Percentiles rank a stretch among this genome's conserved stretches.
Conservation (phyloP, 2,113 vertebrate species). For the Neolamprologus brichardi region DNA sequence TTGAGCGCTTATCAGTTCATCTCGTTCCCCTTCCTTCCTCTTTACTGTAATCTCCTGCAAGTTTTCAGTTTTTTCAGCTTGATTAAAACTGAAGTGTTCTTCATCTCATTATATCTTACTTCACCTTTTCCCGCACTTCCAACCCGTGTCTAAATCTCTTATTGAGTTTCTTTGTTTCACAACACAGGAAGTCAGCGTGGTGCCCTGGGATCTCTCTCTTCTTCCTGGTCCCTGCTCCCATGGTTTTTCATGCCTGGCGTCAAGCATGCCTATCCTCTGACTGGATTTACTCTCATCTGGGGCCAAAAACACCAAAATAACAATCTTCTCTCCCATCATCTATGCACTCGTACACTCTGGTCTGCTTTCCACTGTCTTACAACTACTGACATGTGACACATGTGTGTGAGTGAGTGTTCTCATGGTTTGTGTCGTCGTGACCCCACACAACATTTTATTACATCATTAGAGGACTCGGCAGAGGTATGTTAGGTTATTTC, state of each 20-base stretch:
- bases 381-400: constrained; percentile 23
- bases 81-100: not conserved
- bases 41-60: not conserved
- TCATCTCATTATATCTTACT: not conserved
- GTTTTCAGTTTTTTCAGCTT: not conserved
- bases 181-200: constrained; percentile 49
- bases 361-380: constrained; percentile 29
- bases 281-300: constrained; percentile 56
- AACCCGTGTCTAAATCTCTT: not conserved
- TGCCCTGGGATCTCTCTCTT: constrained; percentile 48
- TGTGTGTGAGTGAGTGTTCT: constrained; percentile 15
- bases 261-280: constrained; percentile 68
- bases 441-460: not conserved
- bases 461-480: not conserved
- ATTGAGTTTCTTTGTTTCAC: constrained; percentile 11
- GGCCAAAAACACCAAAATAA: constrained; percentile 65
- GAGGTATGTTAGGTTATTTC: not conserved
- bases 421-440: constrained; percentile 20
- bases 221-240: constrained; percentile 51
- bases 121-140: not conserved
- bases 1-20: not conserved
- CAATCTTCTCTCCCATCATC: constrained; percentile 37
- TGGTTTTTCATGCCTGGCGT: constrained; percentile 49
- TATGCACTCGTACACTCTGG: constrained; percentile 26
- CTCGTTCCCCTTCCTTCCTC: not conserved